Base-by-base conservation (phyloP, 2,888 invertebrate species). In the Laothoe populi region DNA sequence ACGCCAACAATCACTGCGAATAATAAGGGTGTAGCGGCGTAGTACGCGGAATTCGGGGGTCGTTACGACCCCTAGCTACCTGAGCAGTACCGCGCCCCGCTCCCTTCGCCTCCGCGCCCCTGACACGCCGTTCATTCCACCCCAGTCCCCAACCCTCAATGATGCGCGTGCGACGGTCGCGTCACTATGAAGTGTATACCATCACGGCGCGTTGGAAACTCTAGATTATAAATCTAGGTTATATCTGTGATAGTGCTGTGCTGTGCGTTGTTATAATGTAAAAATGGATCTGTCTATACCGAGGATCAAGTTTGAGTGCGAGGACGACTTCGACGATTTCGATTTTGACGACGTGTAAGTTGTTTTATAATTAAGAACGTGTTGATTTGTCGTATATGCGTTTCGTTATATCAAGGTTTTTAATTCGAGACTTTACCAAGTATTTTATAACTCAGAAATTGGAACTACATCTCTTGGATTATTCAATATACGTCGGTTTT, bases 251-350 rank as follows among this genome's bases (percentile, higher is more conserved):
- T 57, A 62, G 57, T 63, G 49, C 31, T 38, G 44, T 63, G 61
- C 65, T 80, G 70, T 64, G 76, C 10, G 76, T 82, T 75, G 80
- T 73, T 68, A 75, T 72, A 66, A 70, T 75, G 74, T 75, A 63
- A 79, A 73, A 67, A 91, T 91, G 91, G 91, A 91, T 90, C 81
- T 91, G 26, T 86, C 90, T 16, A 71, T 90, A 70, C 84, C 84
- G 67, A 87, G 87, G 68, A 67, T 88, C 62, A 89, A 88, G 70
- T 87, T 76, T 69, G 88, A 88, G 68, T 73, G 72, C 42, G 82
- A 84, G 4, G 84, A 86, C 49, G 84, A 79, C n/a, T 85, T 83
- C 21, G 82, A 81, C 58, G 85, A 89, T 60, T 77, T 81, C 59
- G 68, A 74, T 53, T 63, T 75, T 62, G 77, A 57, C 49, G 70